These are phyloP conservation scores for Trachelus troglodyta DNA, from an alignment of 2,888 invertebrate genomes.

Conservation along the genomic window DNA sequence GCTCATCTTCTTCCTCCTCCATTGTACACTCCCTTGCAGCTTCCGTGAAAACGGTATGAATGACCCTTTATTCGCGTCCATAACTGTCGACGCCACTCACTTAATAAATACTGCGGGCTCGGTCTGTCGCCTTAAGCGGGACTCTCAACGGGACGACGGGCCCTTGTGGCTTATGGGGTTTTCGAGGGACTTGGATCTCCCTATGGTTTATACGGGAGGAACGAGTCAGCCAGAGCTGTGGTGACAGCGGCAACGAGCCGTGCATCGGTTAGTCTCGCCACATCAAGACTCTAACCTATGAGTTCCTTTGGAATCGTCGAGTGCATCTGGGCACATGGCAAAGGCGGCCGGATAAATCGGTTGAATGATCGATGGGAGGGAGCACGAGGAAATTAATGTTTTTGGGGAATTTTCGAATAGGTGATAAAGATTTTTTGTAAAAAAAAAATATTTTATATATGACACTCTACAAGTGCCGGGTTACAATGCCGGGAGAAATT, in stretches of 20 bases:
- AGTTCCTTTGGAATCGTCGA: constrained; percentile 16
- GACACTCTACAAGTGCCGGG: not conserved
- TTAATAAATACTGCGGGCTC: constrained; percentile 49
- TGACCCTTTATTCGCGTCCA: constrained; percentile 46
- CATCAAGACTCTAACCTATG: constrained; percentile 59
- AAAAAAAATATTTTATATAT: not conserved
- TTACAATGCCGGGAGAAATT: not conserved
- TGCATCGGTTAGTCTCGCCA: constrained; percentile 64
- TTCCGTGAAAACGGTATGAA: constrained; percentile 23
- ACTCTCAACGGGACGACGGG: constrained; percentile 8
- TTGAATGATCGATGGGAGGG: too few species aligned
- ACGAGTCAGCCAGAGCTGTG: constrained; percentile 55
- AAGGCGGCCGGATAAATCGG: not conserved
- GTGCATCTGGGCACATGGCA: constrained; percentile 1
- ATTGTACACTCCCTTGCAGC: constrained; percentile 5
- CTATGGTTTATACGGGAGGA: constrained; percentile 22
- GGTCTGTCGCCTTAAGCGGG: not conserved
- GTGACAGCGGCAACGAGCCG: constrained; percentile 64
- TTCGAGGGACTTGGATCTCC: not conserved
- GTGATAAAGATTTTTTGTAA: too few species aligned
- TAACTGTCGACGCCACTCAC: constrained; percentile 54
- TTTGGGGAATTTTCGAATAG: too few species aligned
- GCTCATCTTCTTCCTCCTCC: not conserved
- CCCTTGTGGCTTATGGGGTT: constrained; percentile 17
- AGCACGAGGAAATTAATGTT: not conserved